phyloP scores from a whole-genome alignment of 1,140 invertebrate genomes.

The Drosophila kepulauana region DNA sequence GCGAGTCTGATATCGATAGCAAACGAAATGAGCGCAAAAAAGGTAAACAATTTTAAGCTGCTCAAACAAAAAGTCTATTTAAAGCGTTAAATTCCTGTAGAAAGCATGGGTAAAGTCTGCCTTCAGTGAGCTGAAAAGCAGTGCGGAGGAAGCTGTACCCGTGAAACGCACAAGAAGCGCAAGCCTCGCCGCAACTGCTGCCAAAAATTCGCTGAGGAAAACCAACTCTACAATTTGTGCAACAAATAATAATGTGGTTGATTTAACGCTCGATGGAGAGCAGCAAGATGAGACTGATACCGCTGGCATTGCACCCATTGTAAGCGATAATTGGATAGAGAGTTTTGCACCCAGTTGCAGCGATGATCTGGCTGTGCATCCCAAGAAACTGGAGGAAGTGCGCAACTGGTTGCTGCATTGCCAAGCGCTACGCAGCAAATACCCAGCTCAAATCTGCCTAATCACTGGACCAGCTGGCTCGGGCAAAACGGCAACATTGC shows the following conservation, averaged over 20 bases:
- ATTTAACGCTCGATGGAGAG: constrained; percentile 38
- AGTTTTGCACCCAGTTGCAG: constrained; percentile 86
- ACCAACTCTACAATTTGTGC: not conserved
- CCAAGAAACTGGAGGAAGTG: constrained; percentile 88
- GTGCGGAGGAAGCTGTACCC: constrained; percentile 17
- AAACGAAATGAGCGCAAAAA: constrained; percentile 67
- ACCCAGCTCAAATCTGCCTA: constrained; percentile 87
- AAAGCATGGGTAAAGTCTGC: constrained; percentile 63
- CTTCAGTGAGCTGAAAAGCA: constrained; percentile 54
- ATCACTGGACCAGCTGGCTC: constrained; percentile 90
- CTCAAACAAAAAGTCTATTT: constrained; percentile 1
- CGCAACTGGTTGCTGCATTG: constrained; percentile 86
- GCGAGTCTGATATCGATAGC: constrained; percentile 5
- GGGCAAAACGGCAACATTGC: constrained; percentile 89
- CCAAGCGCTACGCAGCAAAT: constrained; percentile 77
- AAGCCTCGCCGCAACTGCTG: constrained; percentile 4
- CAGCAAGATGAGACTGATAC: not conserved
- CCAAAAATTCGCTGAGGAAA: not conserved
- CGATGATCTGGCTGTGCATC: constrained; percentile 87
- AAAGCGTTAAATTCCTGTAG: constrained; percentile 17
- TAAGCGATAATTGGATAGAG: constrained; percentile 86
- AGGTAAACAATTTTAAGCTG: constrained; percentile 68
- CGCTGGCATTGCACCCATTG: not conserved
- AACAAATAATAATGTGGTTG: constrained; percentile 32
- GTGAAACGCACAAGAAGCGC: constrained; percentile 51